Evolutionary conservation across 2,797 vertebrate species (phyloP).

Genomic region (Spinus pinus): DNA sequence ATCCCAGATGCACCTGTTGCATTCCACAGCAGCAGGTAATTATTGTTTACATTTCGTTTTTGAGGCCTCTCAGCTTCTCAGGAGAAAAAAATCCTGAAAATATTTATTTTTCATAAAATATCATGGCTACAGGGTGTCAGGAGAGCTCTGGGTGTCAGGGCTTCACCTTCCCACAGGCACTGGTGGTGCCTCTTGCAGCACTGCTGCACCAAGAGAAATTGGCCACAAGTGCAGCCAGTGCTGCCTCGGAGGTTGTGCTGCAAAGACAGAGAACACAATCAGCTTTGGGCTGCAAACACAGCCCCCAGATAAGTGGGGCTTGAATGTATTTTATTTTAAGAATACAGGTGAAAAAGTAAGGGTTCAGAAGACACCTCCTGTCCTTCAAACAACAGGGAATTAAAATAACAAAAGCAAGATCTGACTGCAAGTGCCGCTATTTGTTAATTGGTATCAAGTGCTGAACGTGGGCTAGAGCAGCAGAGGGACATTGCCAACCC

Average conservation of each 20-base stretch:
- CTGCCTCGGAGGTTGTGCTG: neutral
- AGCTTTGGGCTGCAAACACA: neutral
- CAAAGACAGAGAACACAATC: neutral
- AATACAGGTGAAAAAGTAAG: neutral
- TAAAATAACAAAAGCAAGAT: neutral
- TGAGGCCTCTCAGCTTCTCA: no score
- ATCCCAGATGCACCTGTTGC: no score
- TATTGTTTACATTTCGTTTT: no score
- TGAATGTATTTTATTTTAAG: neutral
- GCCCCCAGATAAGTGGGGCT: neutral
- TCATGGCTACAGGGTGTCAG: neutral
- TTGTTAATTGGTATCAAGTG: neutral
- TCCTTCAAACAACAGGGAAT: neutral
- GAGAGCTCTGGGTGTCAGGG: neutral
- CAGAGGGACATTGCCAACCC: neutral
- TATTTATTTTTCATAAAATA: no score
- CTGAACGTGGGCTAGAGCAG: neutral
- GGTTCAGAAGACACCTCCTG: neutral
- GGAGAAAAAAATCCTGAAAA: no score
- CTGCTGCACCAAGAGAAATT: neutral
- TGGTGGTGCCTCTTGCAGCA: neutral
- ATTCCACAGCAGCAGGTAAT: no score
- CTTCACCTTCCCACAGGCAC: neutral
- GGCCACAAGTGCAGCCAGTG: neutral
- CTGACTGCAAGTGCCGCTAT: neutral